phyloP scores from a whole-genome alignment of 2,888 invertebrate species.

The Palloptera scutellata region DNA sequence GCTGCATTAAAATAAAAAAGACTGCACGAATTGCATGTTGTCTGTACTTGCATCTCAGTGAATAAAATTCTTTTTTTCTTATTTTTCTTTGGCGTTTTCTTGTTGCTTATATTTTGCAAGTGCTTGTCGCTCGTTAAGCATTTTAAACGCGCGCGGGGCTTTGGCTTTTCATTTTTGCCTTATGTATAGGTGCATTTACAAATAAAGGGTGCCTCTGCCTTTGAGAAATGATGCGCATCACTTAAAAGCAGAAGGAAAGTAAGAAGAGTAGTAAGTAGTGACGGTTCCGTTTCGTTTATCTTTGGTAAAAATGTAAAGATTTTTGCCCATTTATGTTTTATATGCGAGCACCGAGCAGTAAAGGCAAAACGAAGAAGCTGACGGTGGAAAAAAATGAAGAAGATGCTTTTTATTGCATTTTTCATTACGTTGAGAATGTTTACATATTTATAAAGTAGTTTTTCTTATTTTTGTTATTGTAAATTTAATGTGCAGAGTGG shows the following conservation, averaged over 20 bases:
- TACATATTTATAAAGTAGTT: conserved; percentile 1
- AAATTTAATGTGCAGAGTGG: not conserved
- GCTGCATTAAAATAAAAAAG: conserved; percentile 32
- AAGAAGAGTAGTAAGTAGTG: conserved; percentile 41
- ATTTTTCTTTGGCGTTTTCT: not conserved
- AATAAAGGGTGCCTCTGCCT: conserved; percentile 13
- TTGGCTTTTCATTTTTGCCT: conserved; percentile 18
- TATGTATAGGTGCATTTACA: not conserved
- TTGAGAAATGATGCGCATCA: not conserved
- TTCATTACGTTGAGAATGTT: conserved; percentile 19
- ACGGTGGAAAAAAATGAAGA: not conserved
- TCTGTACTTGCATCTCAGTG: conserved; percentile 37
- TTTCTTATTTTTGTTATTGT: not conserved
- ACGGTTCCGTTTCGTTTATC: conserved; percentile 59
- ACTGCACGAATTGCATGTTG: conserved; percentile 61
- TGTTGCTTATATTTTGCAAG: conserved; percentile 45
- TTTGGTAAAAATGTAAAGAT: conserved; percentile 31
- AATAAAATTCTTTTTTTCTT: conserved; percentile 19
- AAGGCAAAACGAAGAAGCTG: not conserved
- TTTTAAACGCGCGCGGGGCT: conserved; percentile 49
- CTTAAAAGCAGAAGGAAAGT: not conserved
- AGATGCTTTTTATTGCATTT: conserved; percentile 6
- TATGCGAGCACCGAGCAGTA: not conserved
- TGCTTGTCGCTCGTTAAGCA: conserved; percentile 60
- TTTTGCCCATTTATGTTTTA: conserved; percentile 22